A percentile compares a stretch with the other conserved stretches of the same genome.
phyloP scores from a whole-genome alignment of 2,888 invertebrate genomes.

The Microctonus brassicae region DNA sequence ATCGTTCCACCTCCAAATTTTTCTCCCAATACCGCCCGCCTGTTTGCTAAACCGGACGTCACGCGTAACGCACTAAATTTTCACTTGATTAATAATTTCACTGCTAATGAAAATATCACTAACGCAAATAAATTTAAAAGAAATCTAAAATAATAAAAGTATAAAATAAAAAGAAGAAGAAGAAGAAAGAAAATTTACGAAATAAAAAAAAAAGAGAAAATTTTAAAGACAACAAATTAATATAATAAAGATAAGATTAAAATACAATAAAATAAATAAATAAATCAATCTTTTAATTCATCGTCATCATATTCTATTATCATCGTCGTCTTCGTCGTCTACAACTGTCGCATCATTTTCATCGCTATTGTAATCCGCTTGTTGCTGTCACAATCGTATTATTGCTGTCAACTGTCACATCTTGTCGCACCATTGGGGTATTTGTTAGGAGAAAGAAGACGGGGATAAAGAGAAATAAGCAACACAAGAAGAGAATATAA shows the following conservation, averaged over 20 bases:
- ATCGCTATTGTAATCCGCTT: conserved; percentile 1
- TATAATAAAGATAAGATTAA: not conserved
- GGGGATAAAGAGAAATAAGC: not conserved
- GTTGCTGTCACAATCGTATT: not conserved
- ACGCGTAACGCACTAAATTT: conserved; percentile 12
- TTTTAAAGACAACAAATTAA: not conserved
- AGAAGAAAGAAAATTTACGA: not conserved
- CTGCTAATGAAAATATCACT: conserved; percentile 2
- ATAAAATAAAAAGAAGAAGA: not conserved
- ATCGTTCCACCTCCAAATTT: conserved; percentile 66
- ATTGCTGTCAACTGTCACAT: not conserved
- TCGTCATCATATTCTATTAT: not conserved
- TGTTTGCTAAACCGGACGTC: conserved; percentile 46
- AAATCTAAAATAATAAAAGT: not conserved
- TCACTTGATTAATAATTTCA: not conserved
- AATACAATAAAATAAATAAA: not conserved
- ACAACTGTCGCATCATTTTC: not conserved
- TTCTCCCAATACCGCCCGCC: conserved; percentile 56
- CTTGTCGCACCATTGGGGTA: not conserved
- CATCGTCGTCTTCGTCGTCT: too few relatives aligned
- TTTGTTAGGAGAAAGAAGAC: not conserved
- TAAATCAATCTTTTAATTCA: not conserved
- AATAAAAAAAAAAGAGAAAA: not conserved
- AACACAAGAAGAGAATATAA: not conserved
- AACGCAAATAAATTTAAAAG: not conserved